A percentile compares a stretch with the other conserved stretches of the same genome.
These are phyloP conservation scores for Eupithecia exiguata DNA, from an alignment of 2,888 invertebrate species.

Conservation along the genomic window DNA sequence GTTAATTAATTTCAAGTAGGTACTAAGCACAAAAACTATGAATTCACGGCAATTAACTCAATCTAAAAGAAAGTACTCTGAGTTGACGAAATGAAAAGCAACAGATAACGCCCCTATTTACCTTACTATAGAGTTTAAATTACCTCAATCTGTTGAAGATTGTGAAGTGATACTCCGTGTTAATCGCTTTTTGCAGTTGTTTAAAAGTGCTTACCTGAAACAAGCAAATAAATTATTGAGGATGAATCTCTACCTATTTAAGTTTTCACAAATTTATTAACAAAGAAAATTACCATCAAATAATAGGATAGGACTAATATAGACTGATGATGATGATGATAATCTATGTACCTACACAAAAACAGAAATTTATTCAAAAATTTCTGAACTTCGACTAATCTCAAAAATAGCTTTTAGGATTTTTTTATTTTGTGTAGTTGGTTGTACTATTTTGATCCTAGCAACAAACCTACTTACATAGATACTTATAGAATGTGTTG, in stretches of 20 bases:
- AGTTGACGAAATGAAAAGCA: neutral
- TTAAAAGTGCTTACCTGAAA: constrained; percentile 19
- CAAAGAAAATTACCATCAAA: too few species aligned
- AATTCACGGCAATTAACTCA: constrained; percentile 22
- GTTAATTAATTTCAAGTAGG: constrained; percentile 21
- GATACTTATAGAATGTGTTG: too few species aligned
- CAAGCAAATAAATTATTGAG: constrained; percentile 8
- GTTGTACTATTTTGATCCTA: too few species aligned
- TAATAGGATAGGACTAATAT: too few species aligned
- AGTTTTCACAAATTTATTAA: too few species aligned
- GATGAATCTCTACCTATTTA: neutral
- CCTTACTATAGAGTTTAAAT: neutral
- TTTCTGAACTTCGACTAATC: too few species aligned
- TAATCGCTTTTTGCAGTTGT: neutral
- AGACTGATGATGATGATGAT: too few species aligned
- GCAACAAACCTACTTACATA: too few species aligned
- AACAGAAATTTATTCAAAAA: too few species aligned
- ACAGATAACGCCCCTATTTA: neutral
- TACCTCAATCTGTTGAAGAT: neutral
- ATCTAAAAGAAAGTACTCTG: constrained; percentile 25
- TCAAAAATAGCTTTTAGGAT: too few species aligned
- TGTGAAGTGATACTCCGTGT: neutral
- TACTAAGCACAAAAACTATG: constrained; percentile 10
- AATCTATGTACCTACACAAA: too few species aligned
- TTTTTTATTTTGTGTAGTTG: too few species aligned